Conservation (phyloP, 2,888 invertebrate genomes). For the Petrophora chlorosata region DNA sequence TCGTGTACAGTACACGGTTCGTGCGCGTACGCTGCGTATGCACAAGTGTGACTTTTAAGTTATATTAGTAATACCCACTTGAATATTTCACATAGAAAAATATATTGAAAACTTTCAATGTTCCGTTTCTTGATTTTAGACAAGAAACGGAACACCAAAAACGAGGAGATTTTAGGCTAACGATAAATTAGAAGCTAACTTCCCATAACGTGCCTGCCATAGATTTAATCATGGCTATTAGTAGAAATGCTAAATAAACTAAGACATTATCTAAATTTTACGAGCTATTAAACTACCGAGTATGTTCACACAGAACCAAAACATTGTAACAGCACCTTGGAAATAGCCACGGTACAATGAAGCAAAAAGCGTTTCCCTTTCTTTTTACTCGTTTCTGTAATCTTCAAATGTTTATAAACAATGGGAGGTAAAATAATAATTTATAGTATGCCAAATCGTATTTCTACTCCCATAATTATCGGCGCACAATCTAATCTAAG, state of each 20-base stretch:
- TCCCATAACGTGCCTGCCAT: too few relatives aligned
- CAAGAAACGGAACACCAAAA: too few relatives aligned
- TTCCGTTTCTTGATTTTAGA: too few relatives aligned
- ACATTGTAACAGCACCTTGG: slow-evolving; percentile 9
- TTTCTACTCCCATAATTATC: slow-evolving; percentile 29
- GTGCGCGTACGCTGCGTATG: too few relatives aligned
- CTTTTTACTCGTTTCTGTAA: slow-evolving; percentile 23
- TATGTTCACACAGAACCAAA: slow-evolving; percentile 11
- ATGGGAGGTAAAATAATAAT: slow-evolving; percentile 29
- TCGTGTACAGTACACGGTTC: too few relatives aligned
- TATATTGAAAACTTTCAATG: too few relatives aligned
- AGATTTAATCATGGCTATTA: not conserved
- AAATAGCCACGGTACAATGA: slow-evolving; percentile 9
- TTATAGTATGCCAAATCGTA: slow-evolving; percentile 27
- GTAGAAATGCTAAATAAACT: not conserved
- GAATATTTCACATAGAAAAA: too few relatives aligned
- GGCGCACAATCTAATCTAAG: slow-evolving; percentile 6
- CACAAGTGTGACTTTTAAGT: too few relatives aligned
- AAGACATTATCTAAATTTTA: slow-evolving; percentile 5
- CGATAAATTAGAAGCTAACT: too few relatives aligned
- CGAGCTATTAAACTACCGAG: slow-evolving; percentile 6
- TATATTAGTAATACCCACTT: too few relatives aligned
- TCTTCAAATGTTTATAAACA: slow-evolving; percentile 31
- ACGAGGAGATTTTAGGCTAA: too few relatives aligned
- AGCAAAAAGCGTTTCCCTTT: slow-evolving; percentile 24